These are phyloP conservation scores for Pimpla rufipes DNA, from an alignment of 2,888 invertebrate species.

Conservation along the genomic window DNA sequence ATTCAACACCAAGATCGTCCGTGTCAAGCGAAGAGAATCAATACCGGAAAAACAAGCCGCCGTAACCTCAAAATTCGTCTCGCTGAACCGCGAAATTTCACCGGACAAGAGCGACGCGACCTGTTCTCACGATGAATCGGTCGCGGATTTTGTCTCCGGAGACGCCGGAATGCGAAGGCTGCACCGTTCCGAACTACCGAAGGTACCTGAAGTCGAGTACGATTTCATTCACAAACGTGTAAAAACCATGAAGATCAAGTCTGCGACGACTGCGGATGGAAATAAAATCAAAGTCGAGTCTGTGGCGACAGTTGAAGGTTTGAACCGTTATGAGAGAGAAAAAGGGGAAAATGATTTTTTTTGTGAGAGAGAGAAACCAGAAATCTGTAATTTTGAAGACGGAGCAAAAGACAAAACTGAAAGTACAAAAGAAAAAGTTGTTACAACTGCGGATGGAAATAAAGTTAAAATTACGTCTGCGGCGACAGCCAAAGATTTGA, in stretches of 20 bases:
- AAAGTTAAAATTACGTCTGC: background rate
- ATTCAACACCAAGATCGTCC: slow-evolving; percentile 45
- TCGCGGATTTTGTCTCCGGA: slow-evolving; percentile 20
- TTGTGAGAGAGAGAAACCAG: no score
- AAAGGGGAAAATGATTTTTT: no score
- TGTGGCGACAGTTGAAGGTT: background rate
- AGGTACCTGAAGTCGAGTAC: slow-evolving; percentile 12
- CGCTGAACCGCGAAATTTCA: slow-evolving; percentile 21
- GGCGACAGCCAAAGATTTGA: background rate
- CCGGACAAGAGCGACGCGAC: background rate
- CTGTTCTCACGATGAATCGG: background rate
- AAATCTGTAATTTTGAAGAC: no score
- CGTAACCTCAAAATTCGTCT: slow-evolving; percentile 70
- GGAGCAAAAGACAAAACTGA: no score
- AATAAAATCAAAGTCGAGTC: background rate
- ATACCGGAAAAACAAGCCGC: background rate
- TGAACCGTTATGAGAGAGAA: background rate
- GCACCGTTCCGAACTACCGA: slow-evolving; percentile 27
- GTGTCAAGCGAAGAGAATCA: slow-evolving; percentile 16
- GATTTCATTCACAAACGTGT: slow-evolving; percentile 19
- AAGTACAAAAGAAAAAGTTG: background rate
- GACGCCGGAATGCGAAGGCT: slow-evolving; percentile 56
- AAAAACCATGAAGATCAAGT: background rate
- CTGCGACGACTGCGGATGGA: background rate
- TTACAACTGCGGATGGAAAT: background rate